Conservation (phyloP, 2,888 invertebrate species). For the Graphium colonna region DNA sequence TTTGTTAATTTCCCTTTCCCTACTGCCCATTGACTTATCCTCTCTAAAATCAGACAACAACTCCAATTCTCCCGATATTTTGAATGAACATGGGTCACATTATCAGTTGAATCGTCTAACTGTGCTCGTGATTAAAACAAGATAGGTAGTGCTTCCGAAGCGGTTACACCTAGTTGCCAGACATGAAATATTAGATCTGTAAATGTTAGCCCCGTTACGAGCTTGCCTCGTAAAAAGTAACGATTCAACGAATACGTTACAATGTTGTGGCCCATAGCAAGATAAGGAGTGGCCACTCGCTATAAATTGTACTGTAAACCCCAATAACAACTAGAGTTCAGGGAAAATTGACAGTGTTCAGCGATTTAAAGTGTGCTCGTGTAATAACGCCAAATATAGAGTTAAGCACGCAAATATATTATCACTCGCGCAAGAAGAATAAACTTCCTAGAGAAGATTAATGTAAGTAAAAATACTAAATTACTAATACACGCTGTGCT, state of each 20-base stretch:
- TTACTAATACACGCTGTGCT: no score
- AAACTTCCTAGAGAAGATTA: no score
- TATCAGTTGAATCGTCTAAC: no score
- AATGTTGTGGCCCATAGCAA: background rate
- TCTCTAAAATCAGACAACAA: no score
- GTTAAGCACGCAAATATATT: background rate
- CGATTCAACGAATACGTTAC: slow-evolving; percentile 5
- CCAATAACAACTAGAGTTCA: background rate
- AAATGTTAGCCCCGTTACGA: slow-evolving; percentile 4
- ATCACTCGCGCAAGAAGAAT: no score
- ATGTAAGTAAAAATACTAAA: no score
- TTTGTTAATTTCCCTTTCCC: no score
- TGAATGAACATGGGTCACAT: no score
- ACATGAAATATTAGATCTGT: slow-evolving; percentile 14
- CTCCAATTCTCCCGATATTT: no score
- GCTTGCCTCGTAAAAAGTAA: slow-evolving; percentile 8
- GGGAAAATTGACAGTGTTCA: slow-evolving; percentile 29
- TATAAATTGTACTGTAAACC: slow-evolving; percentile 1
- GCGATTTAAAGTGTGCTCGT: slow-evolving; percentile 12
- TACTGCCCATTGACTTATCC: no score
- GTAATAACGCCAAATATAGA: slow-evolving; percentile 4
- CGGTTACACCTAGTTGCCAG: slow-evolving; percentile 6
- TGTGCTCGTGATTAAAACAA: slow-evolving; percentile 3
- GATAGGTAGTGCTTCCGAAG: slow-evolving; percentile 12
- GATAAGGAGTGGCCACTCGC: background rate